Conservation (phyloP, 2,888 invertebrate genomes). For the Caenorhabditis sp. region DNA sequence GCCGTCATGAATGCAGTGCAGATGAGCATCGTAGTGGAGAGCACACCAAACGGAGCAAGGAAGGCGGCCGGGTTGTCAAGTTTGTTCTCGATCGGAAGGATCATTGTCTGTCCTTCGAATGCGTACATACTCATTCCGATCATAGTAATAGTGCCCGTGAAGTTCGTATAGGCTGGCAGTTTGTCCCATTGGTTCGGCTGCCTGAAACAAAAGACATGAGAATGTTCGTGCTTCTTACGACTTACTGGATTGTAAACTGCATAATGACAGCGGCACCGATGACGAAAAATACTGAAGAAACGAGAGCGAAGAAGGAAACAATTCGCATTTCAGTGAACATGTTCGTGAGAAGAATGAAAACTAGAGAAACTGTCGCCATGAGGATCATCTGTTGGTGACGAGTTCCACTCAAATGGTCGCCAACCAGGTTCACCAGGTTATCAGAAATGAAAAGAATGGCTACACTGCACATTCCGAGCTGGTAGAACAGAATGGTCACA, state of each 20-base stretch:
- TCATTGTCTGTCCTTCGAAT: constrained; percentile 79
- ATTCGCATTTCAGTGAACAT: constrained; percentile 77
- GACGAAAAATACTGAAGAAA: constrained; percentile 79
- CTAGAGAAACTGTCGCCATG: constrained; percentile 75
- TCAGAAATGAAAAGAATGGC: constrained; percentile 79
- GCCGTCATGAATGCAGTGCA: constrained; percentile 76
- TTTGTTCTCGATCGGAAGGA: constrained; percentile 79
- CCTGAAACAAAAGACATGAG: too few relatives aligned
- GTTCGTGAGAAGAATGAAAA: constrained; percentile 76
- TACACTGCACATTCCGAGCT: constrained; percentile 79
- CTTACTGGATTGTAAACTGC: constrained; percentile 75
- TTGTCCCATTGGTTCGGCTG: constrained; percentile 74
- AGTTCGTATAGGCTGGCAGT: constrained; percentile 76
- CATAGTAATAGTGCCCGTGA: constrained; percentile 76
- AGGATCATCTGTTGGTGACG: constrained; percentile 71
- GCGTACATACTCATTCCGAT: constrained; percentile 79
- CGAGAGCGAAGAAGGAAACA: constrained; percentile 76
- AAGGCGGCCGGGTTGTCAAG: constrained; percentile 77
- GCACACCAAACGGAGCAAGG: constrained; percentile 76
- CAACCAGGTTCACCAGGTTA: constrained; percentile 76
- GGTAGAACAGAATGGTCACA: constrained; percentile 79
- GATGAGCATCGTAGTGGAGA: constrained; percentile 79
- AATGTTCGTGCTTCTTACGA: too few relatives aligned
- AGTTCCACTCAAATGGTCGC: constrained; percentile 69
- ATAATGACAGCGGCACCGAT: constrained; percentile 77